These are phyloP conservation scores for Xylocampa areola DNA, from an alignment of 2,888 invertebrate species.

Conservation along the genomic window DNA sequence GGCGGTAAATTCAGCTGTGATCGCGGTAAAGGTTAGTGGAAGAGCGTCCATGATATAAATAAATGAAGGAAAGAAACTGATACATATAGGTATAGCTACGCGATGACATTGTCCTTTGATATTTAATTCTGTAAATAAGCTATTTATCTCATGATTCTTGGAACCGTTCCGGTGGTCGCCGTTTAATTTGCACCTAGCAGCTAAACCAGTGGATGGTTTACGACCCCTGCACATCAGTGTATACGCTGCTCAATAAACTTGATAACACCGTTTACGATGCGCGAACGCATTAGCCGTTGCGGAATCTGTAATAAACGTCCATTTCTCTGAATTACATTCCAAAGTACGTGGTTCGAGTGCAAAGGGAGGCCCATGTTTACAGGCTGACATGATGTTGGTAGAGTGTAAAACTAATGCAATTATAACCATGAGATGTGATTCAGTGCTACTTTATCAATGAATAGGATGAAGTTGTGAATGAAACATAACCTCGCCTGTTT, in stretches of 20 bases:
- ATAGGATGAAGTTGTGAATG: slow-evolving; percentile 42
- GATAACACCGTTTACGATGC: slow-evolving; percentile 72
- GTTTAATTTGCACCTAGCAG: slow-evolving; percentile 43
- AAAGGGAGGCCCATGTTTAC: slow-evolving; percentile 2
- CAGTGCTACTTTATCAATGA: slow-evolving; percentile 33
- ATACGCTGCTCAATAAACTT: slow-evolving; percentile 68
- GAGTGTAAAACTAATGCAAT: slow-evolving; percentile 17
- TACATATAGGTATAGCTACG: no score
- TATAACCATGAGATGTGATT: slow-evolving; percentile 10
- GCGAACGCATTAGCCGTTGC: slow-evolving; percentile 46
- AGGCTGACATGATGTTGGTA: not conserved
- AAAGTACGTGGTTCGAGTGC: slow-evolving; percentile 28
- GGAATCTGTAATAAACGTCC: slow-evolving; percentile 54
- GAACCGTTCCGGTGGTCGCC: slow-evolving; percentile 29
- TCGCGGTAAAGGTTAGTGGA: no score
- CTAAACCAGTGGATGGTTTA: slow-evolving; percentile 56
- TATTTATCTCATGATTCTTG: slow-evolving; percentile 29
- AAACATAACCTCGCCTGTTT: slow-evolving; percentile 39
- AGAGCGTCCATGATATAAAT: no score
- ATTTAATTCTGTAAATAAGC: slow-evolving; percentile 19
- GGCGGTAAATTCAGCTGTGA: no score
- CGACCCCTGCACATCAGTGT: slow-evolving; percentile 61
- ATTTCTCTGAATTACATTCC: slow-evolving; percentile 56
- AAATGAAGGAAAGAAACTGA: no score
- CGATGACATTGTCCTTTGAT: slow-evolving; percentile 15